Evolutionary conservation across 1,140 invertebrate species (phyloP), one percentile per base, ranked within the genome.

Genomic region (Drosophila santomea): DNA sequence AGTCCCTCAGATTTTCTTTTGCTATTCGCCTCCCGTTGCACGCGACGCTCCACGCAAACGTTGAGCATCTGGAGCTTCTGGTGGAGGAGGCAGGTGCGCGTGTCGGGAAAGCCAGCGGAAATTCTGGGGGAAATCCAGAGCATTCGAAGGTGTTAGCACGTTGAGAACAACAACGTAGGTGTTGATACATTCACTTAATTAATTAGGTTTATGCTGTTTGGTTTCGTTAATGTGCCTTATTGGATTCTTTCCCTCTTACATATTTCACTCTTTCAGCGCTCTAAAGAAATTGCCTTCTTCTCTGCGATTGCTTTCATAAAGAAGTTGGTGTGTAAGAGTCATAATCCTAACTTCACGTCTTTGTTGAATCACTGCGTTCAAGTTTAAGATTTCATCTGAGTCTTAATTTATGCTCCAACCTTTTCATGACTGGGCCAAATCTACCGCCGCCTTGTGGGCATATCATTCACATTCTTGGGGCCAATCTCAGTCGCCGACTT

Each of bases 21-120:
- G 41, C 69, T 55, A n/a, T 62, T 48, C 52, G 79, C 93, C 74
- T 96, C 94, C 55, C 94, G 91, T n/a, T 94, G 93, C 92, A 95
- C 94, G 74, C 94, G 95, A 63, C 96, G 95, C 59, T 96, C 95
- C 72, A 99, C 98, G 92, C 98, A 99, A 91, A 97, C 98, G 92
- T 99, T 99, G 8, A 99, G 93, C 96, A 99, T 97, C 94, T 99
- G 95, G 17, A 99, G 93, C 91, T 99, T 99, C 93, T 99, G 98
- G 93, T 99, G 96, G 0, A 99, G 93, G n/a, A 99, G 93, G 92
- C 97, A 98, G 7, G 96, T 96, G 56, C 96, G 95, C 36, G 96
- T 95, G 92, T 98, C 96, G 1, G 98, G 98, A 74, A 95, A 94
- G 2, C 97, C 96, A 59, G 94, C 92, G 12, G 95, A 93, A 62